These are phyloP conservation scores for Notolepis coatsorum DNA, from an alignment of 2,797 vertebrate species.

Conservation along the genomic window DNA sequence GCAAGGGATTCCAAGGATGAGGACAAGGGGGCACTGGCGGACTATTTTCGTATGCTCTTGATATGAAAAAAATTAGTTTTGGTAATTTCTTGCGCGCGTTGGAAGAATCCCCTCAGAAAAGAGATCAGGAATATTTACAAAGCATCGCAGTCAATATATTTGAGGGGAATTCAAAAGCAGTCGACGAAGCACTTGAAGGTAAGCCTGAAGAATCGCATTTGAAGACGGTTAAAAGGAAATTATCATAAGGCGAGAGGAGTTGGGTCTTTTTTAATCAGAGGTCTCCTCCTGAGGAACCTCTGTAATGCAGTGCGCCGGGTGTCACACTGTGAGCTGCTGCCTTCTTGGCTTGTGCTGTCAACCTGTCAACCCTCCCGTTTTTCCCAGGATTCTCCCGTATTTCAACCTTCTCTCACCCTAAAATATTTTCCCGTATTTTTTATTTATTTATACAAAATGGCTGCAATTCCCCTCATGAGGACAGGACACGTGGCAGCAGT, in stretches of 20 bases:
- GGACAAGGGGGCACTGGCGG: too few species aligned
- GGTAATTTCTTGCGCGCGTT: constrained; percentile 38
- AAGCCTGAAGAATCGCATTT: constrained; percentile 92
- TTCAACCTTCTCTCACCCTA: too few species aligned
- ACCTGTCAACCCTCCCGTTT: constrained; percentile 10
- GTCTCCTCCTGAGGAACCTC: constrained; percentile 53
- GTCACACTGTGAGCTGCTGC: constrained; percentile 55
- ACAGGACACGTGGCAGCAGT: too few species aligned
- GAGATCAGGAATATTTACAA: constrained; percentile 71
- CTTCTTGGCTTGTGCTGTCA: too few species aligned
- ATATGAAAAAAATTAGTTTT: constrained; percentile 53
- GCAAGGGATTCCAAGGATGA: too few species aligned
- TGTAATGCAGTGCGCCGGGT: constrained; percentile 37
- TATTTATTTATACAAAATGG: too few species aligned
- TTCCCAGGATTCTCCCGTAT: too few species aligned
- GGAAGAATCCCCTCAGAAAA: constrained; percentile 59
- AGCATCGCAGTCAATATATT: constrained; percentile 72
- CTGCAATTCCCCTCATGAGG: too few species aligned
- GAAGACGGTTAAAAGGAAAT: constrained; percentile 81
- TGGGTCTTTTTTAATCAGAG: constrained; percentile 42
- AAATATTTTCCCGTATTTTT: too few species aligned
- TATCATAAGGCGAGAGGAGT: constrained; percentile 64
- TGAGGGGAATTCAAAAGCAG: constrained; percentile 84
- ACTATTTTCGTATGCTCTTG: constrained; percentile 44
- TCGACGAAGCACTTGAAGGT: constrained; percentile 93